phyloP scores from a whole-genome alignment of 1,140 invertebrate genomes.

The Papilio polytes region DNA sequence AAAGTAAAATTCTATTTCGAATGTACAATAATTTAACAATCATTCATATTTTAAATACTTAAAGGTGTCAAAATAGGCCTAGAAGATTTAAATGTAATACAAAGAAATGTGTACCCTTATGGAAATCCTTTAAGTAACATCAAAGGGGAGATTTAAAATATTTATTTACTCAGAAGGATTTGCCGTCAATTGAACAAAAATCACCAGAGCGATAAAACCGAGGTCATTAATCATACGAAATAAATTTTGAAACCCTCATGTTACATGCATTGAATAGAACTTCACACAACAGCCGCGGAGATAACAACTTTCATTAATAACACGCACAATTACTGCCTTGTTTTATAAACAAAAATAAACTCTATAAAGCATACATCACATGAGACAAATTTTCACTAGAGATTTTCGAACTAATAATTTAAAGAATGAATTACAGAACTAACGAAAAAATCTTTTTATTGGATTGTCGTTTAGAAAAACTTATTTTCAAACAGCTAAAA shows the following conservation, averaged over 20 bases:
- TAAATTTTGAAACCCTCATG: slow-evolving; percentile 60
- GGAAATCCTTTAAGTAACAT: slow-evolving; percentile 59
- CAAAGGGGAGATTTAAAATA: slow-evolving; percentile 71
- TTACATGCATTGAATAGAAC: slow-evolving; percentile 37
- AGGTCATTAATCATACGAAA: slow-evolving; percentile 77
- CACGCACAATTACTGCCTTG: slow-evolving; percentile 4
- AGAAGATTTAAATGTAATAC: slow-evolving; percentile 59
- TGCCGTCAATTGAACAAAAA: slow-evolving; percentile 72
- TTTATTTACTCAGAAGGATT: slow-evolving; percentile 66
- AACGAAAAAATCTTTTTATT: neutral
- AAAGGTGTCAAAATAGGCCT: slow-evolving; percentile 30
- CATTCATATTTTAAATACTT: slow-evolving; percentile 23
- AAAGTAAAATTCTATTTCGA: neutral
- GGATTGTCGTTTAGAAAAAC: neutral
- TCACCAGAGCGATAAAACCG: slow-evolving; percentile 61
- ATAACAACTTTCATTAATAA: slow-evolving; percentile 25
- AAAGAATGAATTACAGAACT: neutral
- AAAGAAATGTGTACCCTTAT: slow-evolving; percentile 42
- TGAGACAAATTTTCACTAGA: neutral
- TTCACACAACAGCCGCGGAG: slow-evolving; percentile 5
- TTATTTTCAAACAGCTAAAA: neutral
- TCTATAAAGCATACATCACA: neutral
- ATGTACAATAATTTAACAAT: neutral
- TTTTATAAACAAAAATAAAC: slow-evolving; percentile 19
- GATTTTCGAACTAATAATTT: too few species aligned